Evolutionary conservation across 2,113 vertebrate species (phyloP).

Genomic region (Calidris pygmaea): DNA sequence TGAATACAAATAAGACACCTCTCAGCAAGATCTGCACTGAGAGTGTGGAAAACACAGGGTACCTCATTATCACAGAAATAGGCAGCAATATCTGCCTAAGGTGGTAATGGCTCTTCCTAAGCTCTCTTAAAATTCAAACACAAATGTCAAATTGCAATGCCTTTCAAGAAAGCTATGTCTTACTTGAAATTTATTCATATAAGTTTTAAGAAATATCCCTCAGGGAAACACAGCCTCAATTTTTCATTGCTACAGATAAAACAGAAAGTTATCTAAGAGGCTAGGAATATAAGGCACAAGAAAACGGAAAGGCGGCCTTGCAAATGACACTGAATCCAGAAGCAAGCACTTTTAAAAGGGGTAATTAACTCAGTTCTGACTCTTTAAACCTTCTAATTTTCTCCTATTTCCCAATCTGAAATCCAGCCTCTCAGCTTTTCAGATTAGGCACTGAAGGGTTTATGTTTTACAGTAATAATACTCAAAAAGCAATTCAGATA

Average conservation of each 20-base stretch:
- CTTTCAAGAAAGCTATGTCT: conserved; percentile 46
- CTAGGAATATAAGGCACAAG: not conserved
- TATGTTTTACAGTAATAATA: not conserved
- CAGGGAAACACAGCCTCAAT: not conserved
- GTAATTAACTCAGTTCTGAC: not conserved
- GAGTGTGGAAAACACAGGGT: conserved; percentile 24
- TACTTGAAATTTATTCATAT: conserved; percentile 60
- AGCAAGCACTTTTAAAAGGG: not conserved
- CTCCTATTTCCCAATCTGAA: conserved; percentile 4
- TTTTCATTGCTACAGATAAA: conserved; percentile 42
- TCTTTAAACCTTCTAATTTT: conserved; percentile 34
- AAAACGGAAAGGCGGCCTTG: not conserved
- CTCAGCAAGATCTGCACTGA: conserved; percentile 17
- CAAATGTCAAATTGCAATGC: conserved; percentile 50
- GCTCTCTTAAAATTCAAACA: conserved; percentile 55
- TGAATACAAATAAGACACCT: conserved; percentile 55
- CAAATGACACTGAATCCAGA: not conserved
- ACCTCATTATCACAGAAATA: conserved; percentile 61
- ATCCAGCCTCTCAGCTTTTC: not conserved
- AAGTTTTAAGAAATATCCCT: conserved; percentile 50
- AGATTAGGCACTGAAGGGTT: not conserved
- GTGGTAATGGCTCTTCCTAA: conserved; percentile 32
- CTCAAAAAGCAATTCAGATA: conserved; percentile 1
- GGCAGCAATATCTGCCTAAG: conserved; percentile 9
- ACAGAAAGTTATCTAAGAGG: not conserved